A percentile compares a stretch with the other conserved stretches of the same genome.
Evolutionary conservation across 2,888 invertebrate species (phyloP).

Genomic region (Amiota minor): DNA sequence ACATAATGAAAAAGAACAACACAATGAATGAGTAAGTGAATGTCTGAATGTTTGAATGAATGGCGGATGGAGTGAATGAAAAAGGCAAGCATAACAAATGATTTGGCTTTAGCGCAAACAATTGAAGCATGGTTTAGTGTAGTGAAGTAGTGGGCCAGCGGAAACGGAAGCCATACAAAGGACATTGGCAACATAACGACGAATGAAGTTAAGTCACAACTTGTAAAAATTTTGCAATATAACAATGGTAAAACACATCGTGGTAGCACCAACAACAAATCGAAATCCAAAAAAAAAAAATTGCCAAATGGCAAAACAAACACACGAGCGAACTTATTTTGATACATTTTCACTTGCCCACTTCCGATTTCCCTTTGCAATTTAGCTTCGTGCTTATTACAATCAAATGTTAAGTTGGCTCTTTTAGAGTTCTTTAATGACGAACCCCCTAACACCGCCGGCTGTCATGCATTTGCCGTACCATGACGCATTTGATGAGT

Average conservation of each 20-base stretch:
- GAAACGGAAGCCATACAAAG: not conserved
- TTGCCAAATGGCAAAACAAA: too few species aligned
- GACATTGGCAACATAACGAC: not conserved
- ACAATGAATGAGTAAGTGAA: constrained; percentile 10
- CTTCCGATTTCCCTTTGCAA: not conserved
- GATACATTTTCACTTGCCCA: too few species aligned
- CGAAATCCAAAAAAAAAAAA: too few species aligned
- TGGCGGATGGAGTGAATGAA: too few species aligned
- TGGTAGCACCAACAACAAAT: too few species aligned
- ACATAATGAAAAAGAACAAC: constrained; percentile 2
- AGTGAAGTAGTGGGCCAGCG: not conserved
- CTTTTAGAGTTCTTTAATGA: not conserved
- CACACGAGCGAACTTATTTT: too few species aligned
- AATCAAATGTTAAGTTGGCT: constrained; percentile 3
- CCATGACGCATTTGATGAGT: constrained; percentile 47
- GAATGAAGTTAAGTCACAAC: not conserved
- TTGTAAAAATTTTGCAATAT: too few species aligned
- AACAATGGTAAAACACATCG: too few species aligned
- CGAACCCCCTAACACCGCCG: not conserved
- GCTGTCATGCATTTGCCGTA: not conserved
- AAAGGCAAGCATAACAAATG: constrained; percentile 10
- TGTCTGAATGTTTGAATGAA: not conserved
- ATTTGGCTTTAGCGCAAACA: constrained; percentile 1
- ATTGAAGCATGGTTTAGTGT: not conserved
- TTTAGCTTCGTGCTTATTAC: not conserved